A percentile compares a stretch with the other conserved stretches of the same genome.
These are phyloP conservation scores for Micoletzkya japonica DNA, from an alignment of 2,888 invertebrate genomes.

Conservation along the genomic window DNA sequence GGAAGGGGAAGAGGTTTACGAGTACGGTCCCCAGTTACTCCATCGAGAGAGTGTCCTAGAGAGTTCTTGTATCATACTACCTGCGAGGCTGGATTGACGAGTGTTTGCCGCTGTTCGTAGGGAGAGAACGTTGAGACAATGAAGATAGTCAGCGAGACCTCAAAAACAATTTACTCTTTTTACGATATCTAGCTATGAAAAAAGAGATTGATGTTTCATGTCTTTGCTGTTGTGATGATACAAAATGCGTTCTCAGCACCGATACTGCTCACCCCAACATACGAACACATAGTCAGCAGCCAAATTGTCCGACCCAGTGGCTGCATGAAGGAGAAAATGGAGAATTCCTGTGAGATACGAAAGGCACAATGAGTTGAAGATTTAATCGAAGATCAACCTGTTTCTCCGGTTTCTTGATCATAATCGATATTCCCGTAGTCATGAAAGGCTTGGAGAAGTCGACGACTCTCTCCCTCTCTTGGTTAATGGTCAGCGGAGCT, in stretches of 20 bases:
- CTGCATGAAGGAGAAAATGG: constrained; percentile 93
- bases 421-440: constrained; percentile 90
- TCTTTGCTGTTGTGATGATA: neutral
- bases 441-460: constrained; percentile 98
- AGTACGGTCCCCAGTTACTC: too few species aligned
- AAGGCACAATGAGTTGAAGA: too few species aligned
- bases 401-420: constrained; percentile 81
- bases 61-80: constrained; percentile 6
- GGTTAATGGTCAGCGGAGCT: constrained; percentile 90
- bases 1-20: too few species aligned
- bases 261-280: constrained; percentile 77
- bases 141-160: constrained; percentile 91
- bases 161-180: neutral
- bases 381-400: too few species aligned
- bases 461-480: constrained; percentile 84
- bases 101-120: constrained; percentile 81
- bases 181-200: neutral
- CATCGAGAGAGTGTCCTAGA: too few species aligned
- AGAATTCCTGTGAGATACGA: too few species aligned
- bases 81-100: constrained; percentile 24
- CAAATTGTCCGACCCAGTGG: constrained; percentile 96
- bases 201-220: neutral
- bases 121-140: constrained; percentile 94
- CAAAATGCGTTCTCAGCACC: neutral
- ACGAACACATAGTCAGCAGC: constrained; percentile 79